phyloP scores from a whole-genome alignment of 2,113 vertebrate genomes.

The Podarcis raffonei region DNA sequence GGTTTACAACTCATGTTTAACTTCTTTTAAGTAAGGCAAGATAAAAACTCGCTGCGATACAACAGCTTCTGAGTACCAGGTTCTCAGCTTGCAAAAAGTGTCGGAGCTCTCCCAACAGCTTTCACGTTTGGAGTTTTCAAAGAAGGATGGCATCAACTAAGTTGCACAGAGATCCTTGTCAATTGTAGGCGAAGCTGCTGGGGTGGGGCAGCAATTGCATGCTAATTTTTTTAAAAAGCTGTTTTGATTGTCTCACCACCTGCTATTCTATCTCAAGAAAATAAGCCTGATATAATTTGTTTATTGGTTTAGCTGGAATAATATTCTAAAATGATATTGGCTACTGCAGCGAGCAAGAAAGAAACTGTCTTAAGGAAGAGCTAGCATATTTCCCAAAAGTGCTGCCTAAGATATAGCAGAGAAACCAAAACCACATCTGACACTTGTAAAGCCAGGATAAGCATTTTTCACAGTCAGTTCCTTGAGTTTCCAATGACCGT shows the following conservation, averaged over 20 bases:
- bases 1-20: no score
- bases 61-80: not conserved
- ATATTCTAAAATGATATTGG: not conserved
- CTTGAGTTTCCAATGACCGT: no score
- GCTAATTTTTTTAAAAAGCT: not conserved
- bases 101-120: not conserved
- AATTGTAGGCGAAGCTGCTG: not conserved
- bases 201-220: conserved; percentile 8
- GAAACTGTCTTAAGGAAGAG: not conserved
- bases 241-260: not conserved
- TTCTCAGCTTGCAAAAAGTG: not conserved
- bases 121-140: not conserved
- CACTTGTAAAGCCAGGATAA: not conserved
- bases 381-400: not conserved
- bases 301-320: not conserved
- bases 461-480: not conserved
- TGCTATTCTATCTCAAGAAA: not conserved
- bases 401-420: not conserved
- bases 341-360: not conserved
- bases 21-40: not conserved
- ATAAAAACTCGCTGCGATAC: not conserved
- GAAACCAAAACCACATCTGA: not conserved
- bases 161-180: not conserved
- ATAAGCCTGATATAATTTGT: not conserved
- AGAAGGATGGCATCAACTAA: not conserved